These are phyloP conservation scores for Chromoteleia sp. DNA, from an alignment of 2,888 invertebrate species.

Conservation along the genomic window DNA sequence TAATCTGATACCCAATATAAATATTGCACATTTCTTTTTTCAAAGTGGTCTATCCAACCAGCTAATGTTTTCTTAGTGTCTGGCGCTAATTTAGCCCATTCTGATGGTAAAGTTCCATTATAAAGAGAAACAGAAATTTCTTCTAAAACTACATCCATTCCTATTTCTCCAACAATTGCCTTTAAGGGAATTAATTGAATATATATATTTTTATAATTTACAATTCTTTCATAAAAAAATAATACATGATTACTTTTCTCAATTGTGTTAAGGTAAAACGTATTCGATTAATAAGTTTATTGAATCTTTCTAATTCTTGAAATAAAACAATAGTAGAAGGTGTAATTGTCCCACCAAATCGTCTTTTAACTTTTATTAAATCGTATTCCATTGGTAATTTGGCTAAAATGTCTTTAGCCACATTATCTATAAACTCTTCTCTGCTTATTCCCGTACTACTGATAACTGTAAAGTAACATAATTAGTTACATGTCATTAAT, in stretches of 20 bases:
- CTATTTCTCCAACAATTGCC: constrained; percentile 83
- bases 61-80: constrained; percentile 94
- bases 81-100: constrained; percentile 93
- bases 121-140: constrained; percentile 93
- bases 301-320: constrained; percentile 96
- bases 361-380: constrained; percentile 91
- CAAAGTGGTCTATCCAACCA: constrained; percentile 96
- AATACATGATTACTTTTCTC: constrained; percentile 85
- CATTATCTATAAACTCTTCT: constrained; percentile 93
- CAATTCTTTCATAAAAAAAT: too few relatives aligned
- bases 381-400: constrained; percentile 92
- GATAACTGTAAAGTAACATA: constrained; percentile 86
- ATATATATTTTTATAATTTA: neutral
- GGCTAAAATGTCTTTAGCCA: constrained; percentile 91
- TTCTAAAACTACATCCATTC: constrained; percentile 95
- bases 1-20: constrained; percentile 88
- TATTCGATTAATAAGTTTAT: constrained; percentile 90
- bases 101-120: constrained; percentile 93
- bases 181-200: constrained; percentile 5
- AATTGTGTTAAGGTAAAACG: constrained; percentile 89
- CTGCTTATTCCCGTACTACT: constrained; percentile 90
- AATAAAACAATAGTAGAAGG: constrained; percentile 94
- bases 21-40: constrained; percentile 89
- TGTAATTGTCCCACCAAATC: constrained; percentile 91
- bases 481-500: neutral